Evolutionary conservation across 2,888 invertebrate species (phyloP).

Genomic region (Heterodera filipjevi): DNA sequence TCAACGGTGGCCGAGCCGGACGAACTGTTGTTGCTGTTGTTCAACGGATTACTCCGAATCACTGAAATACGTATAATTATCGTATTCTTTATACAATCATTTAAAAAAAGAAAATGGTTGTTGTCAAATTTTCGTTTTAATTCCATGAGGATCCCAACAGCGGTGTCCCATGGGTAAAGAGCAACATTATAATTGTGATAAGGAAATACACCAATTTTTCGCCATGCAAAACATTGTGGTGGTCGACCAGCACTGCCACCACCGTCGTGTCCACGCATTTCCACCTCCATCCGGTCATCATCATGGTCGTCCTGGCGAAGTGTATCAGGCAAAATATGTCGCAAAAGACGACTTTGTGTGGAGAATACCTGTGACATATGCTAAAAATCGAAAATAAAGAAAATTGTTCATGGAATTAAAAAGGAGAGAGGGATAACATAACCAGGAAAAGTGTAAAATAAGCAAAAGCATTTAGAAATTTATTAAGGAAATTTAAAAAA

Average conservation of each 20-base stretch:
- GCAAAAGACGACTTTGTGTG: not conserved
- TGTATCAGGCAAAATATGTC: not conserved
- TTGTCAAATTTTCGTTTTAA: no score
- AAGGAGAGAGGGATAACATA: not conserved
- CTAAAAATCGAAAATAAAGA: not conserved
- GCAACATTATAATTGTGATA: no score
- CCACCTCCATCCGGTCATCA: not conserved
- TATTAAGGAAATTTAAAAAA: no score
- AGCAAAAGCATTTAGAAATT: no score
- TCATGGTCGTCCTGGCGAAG: not conserved
- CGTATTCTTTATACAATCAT: no score
- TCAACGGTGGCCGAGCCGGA: conserved; percentile 41
- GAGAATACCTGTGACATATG: not conserved
- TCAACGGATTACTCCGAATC: conserved; percentile 34
- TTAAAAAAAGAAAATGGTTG: no score
- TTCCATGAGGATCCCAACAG: no score
- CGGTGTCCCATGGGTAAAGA: no score
- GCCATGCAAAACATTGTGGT: not conserved
- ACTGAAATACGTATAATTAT: no score
- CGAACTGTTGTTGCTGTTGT: not conserved
- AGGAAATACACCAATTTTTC: conserved; percentile 2
- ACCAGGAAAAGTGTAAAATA: no score
- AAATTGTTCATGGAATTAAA: no score
- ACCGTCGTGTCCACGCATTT: not conserved
- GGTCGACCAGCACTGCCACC: not conserved